A percentile compares a stretch with the other conserved stretches of the same genome.
Conservation (phyloP, 2,797 vertebrate genomes). For the Muscicapa striata region DNA sequence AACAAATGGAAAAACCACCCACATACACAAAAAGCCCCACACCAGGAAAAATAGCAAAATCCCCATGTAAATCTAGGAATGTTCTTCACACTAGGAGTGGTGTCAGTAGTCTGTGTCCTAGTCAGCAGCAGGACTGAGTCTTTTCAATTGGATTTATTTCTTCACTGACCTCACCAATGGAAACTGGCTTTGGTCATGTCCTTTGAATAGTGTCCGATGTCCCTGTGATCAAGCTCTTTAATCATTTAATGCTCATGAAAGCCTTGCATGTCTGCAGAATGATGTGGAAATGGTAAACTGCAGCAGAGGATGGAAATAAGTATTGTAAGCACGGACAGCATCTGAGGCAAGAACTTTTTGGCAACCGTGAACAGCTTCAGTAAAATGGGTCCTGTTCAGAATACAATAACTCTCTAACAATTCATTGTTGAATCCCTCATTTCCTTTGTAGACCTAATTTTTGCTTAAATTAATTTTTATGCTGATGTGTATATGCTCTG, state of each 20-base stretch:
- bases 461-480: constrained; percentile 61
- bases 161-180: neutral
- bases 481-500: neutral
- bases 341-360: constrained; percentile 66
- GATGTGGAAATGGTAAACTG: constrained; percentile 1
- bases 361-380: constrained; percentile 37
- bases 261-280: neutral
- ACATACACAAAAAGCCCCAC: too few species aligned
- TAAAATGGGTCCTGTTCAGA: constrained; percentile 60
- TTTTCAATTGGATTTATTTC: neutral
- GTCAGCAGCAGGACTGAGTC: neutral
- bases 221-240: neutral
- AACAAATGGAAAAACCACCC: neutral
- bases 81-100: neutral
- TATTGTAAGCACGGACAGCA: constrained; percentile 62
- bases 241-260: neutral
- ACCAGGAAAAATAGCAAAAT: neutral
- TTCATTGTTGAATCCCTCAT: constrained; percentile 3
- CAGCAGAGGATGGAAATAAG: constrained; percentile 39
- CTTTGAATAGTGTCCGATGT: neutral
- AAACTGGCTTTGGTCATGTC: neutral
- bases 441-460: constrained; percentile 51
- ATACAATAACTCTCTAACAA: constrained; percentile 32
- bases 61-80: neutral
- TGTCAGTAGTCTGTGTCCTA: neutral